These are phyloP conservation scores for Corydoras sp. DNA, from an alignment of 2,113 vertebrate genomes.

Conservation along the genomic window DNA sequence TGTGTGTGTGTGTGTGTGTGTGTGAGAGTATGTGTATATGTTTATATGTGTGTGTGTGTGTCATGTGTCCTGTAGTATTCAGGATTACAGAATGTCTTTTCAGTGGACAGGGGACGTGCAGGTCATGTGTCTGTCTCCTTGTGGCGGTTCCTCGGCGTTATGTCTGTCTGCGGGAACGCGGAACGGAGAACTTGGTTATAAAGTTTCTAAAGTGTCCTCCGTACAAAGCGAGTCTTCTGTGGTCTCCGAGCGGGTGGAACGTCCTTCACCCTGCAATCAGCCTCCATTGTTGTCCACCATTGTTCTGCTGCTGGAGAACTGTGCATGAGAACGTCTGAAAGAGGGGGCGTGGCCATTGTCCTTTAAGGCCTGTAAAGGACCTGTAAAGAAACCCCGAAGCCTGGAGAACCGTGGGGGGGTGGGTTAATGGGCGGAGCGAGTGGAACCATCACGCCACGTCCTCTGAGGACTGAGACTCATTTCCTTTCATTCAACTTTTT, in stretches of 20 bases:
- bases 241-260: background rate
- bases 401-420: no score
- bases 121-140: no score
- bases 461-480: background rate
- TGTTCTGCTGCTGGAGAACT: background rate
- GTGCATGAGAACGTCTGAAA: background rate
- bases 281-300: background rate
- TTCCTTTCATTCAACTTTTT: conserved; percentile 14
- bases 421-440: no score
- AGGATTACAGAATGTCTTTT: no score
- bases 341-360: background rate
- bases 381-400: background rate
- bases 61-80: no score
- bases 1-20: no score
- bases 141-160: background rate
- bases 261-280: background rate
- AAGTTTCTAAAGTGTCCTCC: background rate
- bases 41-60: no score
- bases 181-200: no score
- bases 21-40: no score
- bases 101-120: no score
- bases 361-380: background rate
- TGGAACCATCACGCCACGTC: background rate
- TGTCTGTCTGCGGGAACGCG: background rate
- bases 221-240: background rate